phyloP scores from a whole-genome alignment of 2,888 invertebrate species.

The Villa cingulata region DNA sequence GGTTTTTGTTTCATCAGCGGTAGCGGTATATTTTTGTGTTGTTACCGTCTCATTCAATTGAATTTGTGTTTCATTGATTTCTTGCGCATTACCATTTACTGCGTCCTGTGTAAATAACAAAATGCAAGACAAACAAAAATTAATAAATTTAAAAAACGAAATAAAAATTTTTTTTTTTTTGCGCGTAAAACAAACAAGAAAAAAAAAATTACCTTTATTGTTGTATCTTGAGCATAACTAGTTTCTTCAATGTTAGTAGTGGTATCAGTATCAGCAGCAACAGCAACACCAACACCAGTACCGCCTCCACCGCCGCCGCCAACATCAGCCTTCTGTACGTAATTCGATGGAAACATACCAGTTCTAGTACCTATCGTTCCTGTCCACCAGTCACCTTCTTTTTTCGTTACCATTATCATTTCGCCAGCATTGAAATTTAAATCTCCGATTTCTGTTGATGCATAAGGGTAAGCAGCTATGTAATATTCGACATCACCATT shows the following conservation, averaged over 20 bases:
- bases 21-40: constrained; percentile 6
- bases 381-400: constrained; percentile 99
- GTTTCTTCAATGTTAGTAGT: neutral
- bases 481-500: constrained; percentile 55
- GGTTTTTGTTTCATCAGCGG: constrained; percentile 22
- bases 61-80: constrained; percentile 1
- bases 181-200: no score
- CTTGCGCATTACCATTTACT: constrained; percentile 8
- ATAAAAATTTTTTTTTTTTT: no score
- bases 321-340: constrained; percentile 62
- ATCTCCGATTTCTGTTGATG: constrained; percentile 81
- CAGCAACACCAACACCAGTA: neutral
- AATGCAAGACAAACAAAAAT: no score
- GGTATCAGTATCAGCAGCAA: constrained; percentile 18
- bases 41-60: constrained; percentile 8
- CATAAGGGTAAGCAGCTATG: constrained; percentile 80
- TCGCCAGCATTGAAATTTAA: constrained; percentile 79
- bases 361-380: constrained; percentile 66
- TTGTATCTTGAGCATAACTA: neutral
- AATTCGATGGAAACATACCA: constrained; percentile 97
- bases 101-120: constrained; percentile 4
- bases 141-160: no score
- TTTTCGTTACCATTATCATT: constrained; percentile 69
- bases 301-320: constrained; percentile 15
- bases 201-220: neutral